A percentile compares a stretch with the other conserved stretches of the same genome.
Evolutionary conservation across 2,797 vertebrate genomes (phyloP).

Genomic region (Alauda arvensis): DNA sequence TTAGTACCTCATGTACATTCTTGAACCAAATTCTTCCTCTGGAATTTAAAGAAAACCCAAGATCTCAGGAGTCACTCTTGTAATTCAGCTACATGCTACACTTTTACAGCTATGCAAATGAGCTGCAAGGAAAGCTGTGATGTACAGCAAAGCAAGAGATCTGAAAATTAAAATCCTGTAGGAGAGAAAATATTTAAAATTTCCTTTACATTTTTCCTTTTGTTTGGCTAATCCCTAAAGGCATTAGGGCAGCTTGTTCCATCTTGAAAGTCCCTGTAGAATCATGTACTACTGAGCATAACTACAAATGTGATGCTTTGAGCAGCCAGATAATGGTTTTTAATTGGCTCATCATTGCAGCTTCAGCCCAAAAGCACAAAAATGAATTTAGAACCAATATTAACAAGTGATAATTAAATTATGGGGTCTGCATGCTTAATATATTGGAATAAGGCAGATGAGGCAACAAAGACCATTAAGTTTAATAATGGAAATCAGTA

Average conservation of each 20-base stretch:
- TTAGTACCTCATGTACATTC: conserved; percentile 51
- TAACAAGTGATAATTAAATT: conserved; percentile 75
- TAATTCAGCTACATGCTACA: conserved; percentile 20
- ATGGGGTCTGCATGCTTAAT: conserved; percentile 60
- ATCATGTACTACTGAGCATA: conserved; percentile 32
- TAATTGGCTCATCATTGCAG: conserved; percentile 68
- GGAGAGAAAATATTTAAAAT: conserved; percentile 53
- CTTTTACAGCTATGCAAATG: conserved; percentile 46
- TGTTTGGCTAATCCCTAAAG: conserved; percentile 48
- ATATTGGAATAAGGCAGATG: conserved; percentile 54
- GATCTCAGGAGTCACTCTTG: conserved; percentile 21
- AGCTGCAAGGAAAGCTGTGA: conserved; percentile 9
- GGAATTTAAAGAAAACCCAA: conserved; percentile 43
- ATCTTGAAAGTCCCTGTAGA: conserved; percentile 43
- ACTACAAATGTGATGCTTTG: conserved; percentile 54
- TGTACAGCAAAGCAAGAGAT: conserved; percentile 29
- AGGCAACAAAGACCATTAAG: conserved; percentile 60
- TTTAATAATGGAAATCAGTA: conserved; percentile 59
- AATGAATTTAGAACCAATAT: conserved; percentile 69
- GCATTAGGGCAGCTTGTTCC: conserved; percentile 44
- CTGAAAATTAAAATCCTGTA: conserved; percentile 42
- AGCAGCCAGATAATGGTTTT: conserved; percentile 65
- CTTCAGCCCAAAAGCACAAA: conserved; percentile 67
- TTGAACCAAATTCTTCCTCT: conserved; percentile 47
- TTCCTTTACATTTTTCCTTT: conserved; percentile 56